Evolutionary conservation across 2,888 invertebrate genomes (phyloP).

Genomic region (Acleris sparsana): DNA sequence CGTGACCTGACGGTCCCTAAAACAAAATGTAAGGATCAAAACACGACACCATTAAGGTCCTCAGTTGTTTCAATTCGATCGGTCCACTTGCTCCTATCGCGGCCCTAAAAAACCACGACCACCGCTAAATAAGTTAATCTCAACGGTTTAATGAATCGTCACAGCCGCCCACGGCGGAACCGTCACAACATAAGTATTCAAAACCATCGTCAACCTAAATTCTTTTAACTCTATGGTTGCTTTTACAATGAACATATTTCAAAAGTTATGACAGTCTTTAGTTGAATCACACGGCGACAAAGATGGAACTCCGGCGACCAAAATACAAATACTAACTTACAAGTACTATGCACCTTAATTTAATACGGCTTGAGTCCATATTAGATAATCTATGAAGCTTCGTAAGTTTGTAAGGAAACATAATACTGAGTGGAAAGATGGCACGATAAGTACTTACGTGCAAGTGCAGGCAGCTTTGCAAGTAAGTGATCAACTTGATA

Average conservation of each 20-base stretch:
- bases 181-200: too few species aligned
- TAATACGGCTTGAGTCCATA: constrained; percentile 35
- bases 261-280: too few species aligned
- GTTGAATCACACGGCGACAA: constrained; percentile 54
- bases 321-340: constrained; percentile 39
- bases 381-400: constrained; percentile 39
- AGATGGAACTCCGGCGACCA: constrained; percentile 47
- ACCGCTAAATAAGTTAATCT: constrained; percentile 73
- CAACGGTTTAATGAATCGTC: constrained; percentile 68
- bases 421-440: constrained; percentile 67
- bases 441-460: constrained; percentile 72
- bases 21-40: too few species aligned
- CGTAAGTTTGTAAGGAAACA: constrained; percentile 59
- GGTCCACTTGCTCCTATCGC: not conserved
- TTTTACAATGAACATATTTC: too few species aligned
- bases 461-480: constrained; percentile 39
- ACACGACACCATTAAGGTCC: not conserved
- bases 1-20: too few species aligned
- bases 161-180: too few species aligned
- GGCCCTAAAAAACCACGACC: constrained; percentile 45
- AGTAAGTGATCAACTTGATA: too few species aligned
- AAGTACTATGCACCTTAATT: constrained; percentile 28
- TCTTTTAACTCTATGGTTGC: too few species aligned
- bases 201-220: too few species aligned
- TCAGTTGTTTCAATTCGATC: constrained; percentile 23